Evolutionary conservation across 2,888 invertebrate species (phyloP).

Genomic region (Caenorhabditis imperialis): DNA sequence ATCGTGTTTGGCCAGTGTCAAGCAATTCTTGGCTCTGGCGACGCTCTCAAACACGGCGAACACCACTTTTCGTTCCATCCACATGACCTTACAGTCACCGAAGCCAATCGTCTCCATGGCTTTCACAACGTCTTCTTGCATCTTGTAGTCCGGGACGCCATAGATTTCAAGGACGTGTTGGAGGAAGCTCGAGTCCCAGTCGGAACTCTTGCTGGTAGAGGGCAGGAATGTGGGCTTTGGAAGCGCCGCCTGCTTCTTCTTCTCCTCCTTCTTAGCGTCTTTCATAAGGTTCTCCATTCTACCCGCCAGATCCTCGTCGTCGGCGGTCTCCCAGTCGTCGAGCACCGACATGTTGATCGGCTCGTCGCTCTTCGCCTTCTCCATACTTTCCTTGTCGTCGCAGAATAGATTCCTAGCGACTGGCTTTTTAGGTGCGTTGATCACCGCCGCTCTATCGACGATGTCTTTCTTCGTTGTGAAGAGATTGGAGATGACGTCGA

Average conservation of each 20-base stretch:
- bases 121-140: slow-evolving; percentile 56
- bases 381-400: slow-evolving; percentile 21
- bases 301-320: slow-evolving; percentile 43
- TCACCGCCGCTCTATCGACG: slow-evolving; percentile 17
- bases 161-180: slow-evolving; percentile 57
- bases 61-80: slow-evolving; percentile 58
- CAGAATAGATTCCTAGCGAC: slow-evolving; percentile 43
- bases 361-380: slow-evolving; percentile 18
- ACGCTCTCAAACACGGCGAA: slow-evolving; percentile 51
- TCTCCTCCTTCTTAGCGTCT: slow-evolving; percentile 37
- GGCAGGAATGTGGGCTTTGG: slow-evolving; percentile 2
- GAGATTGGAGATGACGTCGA: slow-evolving; percentile 38
- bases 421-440: slow-evolving; percentile 39
- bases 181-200: slow-evolving; percentile 42
- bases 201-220: slow-evolving; percentile 1
- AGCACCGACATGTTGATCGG: slow-evolving; percentile 32
- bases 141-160: slow-evolving; percentile 59
- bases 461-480: slow-evolving; percentile 38
- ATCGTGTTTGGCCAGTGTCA: slow-evolving; percentile 42
- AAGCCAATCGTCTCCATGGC: slow-evolving; percentile 48
- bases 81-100: slow-evolving; percentile 48
- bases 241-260: slow-evolving; percentile 1
- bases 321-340: slow-evolving; percentile 53
- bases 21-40: slow-evolving; percentile 26
- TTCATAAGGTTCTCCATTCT: slow-evolving; percentile 51